Conservation (phyloP, 2,113 vertebrate genomes). For the Polyodon spathula region DNA sequence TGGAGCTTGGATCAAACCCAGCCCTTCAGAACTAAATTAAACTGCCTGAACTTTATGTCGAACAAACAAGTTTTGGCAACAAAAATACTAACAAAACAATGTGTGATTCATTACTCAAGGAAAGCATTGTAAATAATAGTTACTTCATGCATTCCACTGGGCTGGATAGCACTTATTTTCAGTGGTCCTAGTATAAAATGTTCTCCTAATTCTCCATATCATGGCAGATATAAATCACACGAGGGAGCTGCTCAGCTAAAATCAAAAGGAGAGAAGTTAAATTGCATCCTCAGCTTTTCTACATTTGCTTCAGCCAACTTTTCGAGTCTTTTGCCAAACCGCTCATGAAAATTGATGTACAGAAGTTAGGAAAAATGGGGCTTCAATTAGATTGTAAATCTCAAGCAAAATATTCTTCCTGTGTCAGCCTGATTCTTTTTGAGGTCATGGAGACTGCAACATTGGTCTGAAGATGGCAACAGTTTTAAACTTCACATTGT, state of each 20-base stretch:
- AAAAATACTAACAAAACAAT: too few species aligned
- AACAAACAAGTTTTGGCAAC: too few species aligned
- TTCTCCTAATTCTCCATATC: too few species aligned
- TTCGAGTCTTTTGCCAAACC: conserved; percentile 34
- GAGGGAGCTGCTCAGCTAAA: conserved; percentile 20
- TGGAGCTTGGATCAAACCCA: too few species aligned
- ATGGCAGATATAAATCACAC: background rate
- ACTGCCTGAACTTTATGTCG: too few species aligned
- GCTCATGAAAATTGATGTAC: conserved; percentile 32
- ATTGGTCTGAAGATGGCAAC: conserved; percentile 29
- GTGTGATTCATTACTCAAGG: background rate
- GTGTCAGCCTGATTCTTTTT: conserved; percentile 29
- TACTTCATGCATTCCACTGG: too few species aligned
- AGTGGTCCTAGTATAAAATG: too few species aligned
- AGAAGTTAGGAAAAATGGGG: conserved; percentile 17
- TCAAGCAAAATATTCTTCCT: conserved; percentile 25
- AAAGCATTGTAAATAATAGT: background rate
- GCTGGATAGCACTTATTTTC: too few species aligned
- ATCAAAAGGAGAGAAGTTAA: conserved; percentile 20
- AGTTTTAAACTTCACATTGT: conserved; percentile 40
- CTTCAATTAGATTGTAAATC: conserved; percentile 25
- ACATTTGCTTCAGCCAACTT: conserved; percentile 21
- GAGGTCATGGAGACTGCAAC: conserved; percentile 36
- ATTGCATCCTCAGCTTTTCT: conserved; percentile 13
- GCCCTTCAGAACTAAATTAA: too few species aligned